Percentiles rank a stretch among this genome's conserved stretches.
Evolutionary conservation across 2,797 vertebrate genomes (phyloP).

Genomic region (Heteromormyrus szaboi): DNA sequence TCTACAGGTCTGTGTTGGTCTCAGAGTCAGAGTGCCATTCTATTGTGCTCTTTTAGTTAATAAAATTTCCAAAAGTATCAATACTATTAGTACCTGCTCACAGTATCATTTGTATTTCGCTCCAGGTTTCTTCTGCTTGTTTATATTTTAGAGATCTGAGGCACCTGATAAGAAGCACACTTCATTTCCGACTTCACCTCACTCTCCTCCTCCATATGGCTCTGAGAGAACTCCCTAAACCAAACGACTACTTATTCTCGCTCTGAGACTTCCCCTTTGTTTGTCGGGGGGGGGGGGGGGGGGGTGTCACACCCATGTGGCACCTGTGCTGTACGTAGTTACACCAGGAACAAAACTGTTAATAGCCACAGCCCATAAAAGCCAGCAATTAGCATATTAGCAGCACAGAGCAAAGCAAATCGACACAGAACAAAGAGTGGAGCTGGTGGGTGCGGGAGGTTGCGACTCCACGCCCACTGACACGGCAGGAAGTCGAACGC

Average conservation of each 20-base stretch:
- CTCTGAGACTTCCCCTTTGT: constrained; percentile 29
- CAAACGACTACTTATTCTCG: constrained; percentile 31
- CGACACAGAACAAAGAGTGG: neutral
- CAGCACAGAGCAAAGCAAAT: neutral
- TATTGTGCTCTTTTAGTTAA: constrained; percentile 53
- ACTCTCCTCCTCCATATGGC: constrained; percentile 52
- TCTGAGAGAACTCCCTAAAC: constrained; percentile 45
- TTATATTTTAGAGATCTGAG: constrained; percentile 49
- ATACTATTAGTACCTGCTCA: constrained; percentile 52
- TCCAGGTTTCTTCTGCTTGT: constrained; percentile 17
- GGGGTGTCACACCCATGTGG: constrained; percentile 63
- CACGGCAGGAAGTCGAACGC: neutral
- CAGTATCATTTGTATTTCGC: constrained; percentile 37
- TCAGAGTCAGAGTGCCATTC: constrained; percentile 44
- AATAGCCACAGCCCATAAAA: neutral
- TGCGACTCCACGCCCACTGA: neutral
- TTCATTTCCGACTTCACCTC: constrained; percentile 56
- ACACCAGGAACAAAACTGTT: constrained; percentile 12
- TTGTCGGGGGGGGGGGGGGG: constrained; percentile 27
- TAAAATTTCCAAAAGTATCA: constrained; percentile 32
- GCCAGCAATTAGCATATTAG: neutral
- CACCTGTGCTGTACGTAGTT: constrained; percentile 15
- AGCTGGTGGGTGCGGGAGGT: neutral
- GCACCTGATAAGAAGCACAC: constrained; percentile 79
- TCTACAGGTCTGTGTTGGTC: constrained; percentile 38